Conservation (phyloP, 2,113 vertebrate genomes). For the Prietella phreatophila region DNA sequence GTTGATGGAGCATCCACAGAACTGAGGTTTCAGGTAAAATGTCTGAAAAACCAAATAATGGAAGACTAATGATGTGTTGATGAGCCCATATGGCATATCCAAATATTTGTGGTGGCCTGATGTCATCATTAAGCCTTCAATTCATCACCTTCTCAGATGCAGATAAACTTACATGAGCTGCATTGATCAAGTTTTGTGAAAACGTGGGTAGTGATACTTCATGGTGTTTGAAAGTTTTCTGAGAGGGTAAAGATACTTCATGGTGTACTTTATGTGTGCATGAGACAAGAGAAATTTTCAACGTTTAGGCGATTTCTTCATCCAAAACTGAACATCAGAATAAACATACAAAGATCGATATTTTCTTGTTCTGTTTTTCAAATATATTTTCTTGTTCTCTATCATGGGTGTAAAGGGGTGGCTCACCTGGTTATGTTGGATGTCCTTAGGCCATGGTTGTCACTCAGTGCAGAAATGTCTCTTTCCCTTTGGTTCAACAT, state of each 20-base stretch:
- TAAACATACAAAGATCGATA: neutral
- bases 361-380: neutral
- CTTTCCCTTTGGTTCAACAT: neutral
- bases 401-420: neutral
- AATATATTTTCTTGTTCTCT: neutral
- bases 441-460: neutral
- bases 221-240: neutral
- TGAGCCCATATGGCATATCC: neutral
- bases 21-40: neutral
- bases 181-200: neutral
- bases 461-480: neutral
- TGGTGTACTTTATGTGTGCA: too few relatives aligned
- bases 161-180: neutral
- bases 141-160: neutral
- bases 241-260: neutral
- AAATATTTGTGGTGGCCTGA: neutral
- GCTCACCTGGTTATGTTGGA: neutral
- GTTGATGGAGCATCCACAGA: neutral
- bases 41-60: neutral
- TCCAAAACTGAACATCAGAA: neutral
- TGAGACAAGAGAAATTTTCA: neutral
- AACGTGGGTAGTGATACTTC: neutral
- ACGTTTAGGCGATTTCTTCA: too few relatives aligned
- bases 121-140: neutral
- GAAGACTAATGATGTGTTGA: neutral